phyloP scores from a whole-genome alignment of 2,797 vertebrate genomes.

The Natrix natrix region DNA sequence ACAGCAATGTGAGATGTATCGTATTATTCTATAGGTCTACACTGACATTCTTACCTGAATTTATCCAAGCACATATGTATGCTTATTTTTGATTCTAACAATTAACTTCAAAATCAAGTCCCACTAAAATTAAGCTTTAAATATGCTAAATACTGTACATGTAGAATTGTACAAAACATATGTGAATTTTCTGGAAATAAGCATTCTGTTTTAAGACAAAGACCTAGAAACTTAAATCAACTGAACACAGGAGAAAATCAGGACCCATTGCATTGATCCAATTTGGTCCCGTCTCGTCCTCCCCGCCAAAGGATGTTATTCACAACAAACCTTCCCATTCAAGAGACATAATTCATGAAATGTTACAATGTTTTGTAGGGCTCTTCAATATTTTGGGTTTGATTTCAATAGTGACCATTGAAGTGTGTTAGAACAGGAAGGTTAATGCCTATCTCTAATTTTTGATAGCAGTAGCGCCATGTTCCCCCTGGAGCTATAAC shows the following conservation, averaged over 20 bases:
- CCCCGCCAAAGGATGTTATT: neutral
- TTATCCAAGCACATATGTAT: neutral
- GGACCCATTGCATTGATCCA: neutral
- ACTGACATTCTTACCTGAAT: neutral
- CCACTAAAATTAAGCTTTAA: neutral
- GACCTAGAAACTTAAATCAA: neutral
- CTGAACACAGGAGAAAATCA: neutral
- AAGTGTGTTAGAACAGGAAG: neutral
- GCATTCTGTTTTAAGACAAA: neutral
- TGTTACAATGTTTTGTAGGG: neutral
- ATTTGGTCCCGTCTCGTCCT: accelerated
- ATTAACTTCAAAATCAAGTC: neutral
- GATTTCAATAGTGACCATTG: neutral
- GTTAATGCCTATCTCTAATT: neutral
- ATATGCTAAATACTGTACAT: neutral
- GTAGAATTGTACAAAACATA: neutral
- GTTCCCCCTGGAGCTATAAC: neutral
- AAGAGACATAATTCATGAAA: neutral
- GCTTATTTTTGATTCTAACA: neutral
- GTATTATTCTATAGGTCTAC: neutral
- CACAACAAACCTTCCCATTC: neutral
- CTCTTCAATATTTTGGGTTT: neutral
- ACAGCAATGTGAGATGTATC: neutral
- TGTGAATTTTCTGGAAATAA: neutral
- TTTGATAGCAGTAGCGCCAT: neutral